These are phyloP conservation scores for Cichladusa arquata DNA, from an alignment of 2,113 vertebrate species.

Conservation along the genomic window DNA sequence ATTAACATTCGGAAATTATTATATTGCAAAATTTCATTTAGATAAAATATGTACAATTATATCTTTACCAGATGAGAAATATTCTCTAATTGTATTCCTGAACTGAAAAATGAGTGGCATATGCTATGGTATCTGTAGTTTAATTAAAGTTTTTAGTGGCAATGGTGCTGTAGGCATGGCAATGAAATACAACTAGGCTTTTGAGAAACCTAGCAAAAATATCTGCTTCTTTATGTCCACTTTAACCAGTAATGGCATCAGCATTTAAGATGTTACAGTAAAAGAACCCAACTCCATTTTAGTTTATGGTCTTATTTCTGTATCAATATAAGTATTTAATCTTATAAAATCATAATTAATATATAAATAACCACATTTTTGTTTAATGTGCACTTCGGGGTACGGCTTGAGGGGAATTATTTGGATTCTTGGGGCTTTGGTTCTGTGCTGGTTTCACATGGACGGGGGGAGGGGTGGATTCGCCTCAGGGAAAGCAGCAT, in stretches of 20 bases:
- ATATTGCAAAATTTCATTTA: neutral
- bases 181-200: neutral
- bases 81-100: neutral
- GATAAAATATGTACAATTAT: neutral
- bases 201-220: neutral
- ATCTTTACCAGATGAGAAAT: neutral
- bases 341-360: neutral
- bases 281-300: rapidly evolving
- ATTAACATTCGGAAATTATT: neutral
- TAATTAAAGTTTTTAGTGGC: neutral
- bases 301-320: neutral
- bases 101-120: neutral
- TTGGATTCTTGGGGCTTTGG: rapidly evolving
- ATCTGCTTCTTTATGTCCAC: neutral
- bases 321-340: neutral
- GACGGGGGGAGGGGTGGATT: too few relatives aligned
- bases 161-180: neutral
- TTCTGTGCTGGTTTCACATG: neutral
- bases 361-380: neutral
- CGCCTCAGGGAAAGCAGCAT: too few relatives aligned
- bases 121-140: neutral
- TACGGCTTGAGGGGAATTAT: neutral
- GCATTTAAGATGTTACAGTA: neutral
- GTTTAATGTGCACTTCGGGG: neutral
- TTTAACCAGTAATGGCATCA: neutral